Base-by-base conservation (phyloP, 2,888 invertebrate genomes). In the Doris montereyensis region DNA sequence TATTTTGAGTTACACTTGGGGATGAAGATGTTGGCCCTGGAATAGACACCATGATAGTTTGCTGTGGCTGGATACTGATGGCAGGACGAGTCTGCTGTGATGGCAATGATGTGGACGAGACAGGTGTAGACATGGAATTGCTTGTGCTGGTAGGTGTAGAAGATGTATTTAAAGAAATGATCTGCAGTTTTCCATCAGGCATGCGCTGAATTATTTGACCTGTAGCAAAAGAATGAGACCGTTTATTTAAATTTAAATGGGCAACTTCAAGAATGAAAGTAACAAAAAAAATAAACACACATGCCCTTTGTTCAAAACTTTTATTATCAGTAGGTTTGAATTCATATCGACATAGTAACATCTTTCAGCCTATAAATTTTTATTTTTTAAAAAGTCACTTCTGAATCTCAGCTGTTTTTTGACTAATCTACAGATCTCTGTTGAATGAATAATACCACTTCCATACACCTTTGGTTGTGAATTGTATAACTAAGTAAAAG, bases 141-240 rank as follows among this genome's bases (percentile, higher is more conserved):
- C 83, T 52, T 26, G 82, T 71, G 1, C 81, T 57, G 13, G 82
- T 77, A 4, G 57, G 67, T 34, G 91, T 83, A 28, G 91, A 85
- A 83, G 92, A 87, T 86, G 85, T 82, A 1, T 88, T 86, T 75
- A 88, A 83, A 2, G 90, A 95, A 52, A 96, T 93, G 24, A 97
- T 95, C 89, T 97, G 97, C 30, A 97, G 92, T 90, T 97, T 96
- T 0, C 98, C 98, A 91, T 98, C 97, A 0, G 97, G 95, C 94
- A 97, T 95, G 90, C 97, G 96, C 65, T 97, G 95, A 78, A 98
- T 92, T 89, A 97, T 97, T 89, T 98, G 98, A 79, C 91, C 92
- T 92, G 84, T n/a, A n/a, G n/a, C n/a, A n/a, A n/a, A n/a, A n/a
- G 62, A 26, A 32, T 13, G 28, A n/a, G 21, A 32, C 10, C 17